A percentile compares a stretch with the other conserved stretches of the same genome.
Evolutionary conservation across 2,113 vertebrate genomes (phyloP).

Genomic region (Furnarius figulus): DNA sequence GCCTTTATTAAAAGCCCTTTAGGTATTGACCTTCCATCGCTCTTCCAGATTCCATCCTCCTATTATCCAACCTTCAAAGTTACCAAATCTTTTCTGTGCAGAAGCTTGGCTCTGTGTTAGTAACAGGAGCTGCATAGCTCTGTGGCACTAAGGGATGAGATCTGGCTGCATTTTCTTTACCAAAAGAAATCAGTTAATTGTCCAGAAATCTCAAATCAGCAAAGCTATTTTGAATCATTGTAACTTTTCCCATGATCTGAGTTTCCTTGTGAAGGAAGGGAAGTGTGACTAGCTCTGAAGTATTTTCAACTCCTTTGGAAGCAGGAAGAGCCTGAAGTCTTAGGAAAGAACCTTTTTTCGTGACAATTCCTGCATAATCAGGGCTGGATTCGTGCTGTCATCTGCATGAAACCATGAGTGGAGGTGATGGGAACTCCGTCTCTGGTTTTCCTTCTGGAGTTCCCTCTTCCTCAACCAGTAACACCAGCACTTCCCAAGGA

Average conservation of each 20-base stretch:
- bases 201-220: background rate
- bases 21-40: background rate
- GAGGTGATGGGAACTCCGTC: background rate
- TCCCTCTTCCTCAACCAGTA: background rate
- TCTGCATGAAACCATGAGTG: accelerated
- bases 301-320: background rate
- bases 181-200: background rate
- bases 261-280: background rate
- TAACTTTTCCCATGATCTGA: background rate
- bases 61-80: background rate
- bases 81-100: background rate
- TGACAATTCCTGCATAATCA: background rate
- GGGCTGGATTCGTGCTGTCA: background rate
- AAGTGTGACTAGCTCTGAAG: background rate
- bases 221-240: background rate
- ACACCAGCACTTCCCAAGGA: background rate
- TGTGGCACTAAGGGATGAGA: background rate
- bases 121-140: background rate
- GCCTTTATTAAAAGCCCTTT: background rate
- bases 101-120: background rate
- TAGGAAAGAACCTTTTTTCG: background rate
- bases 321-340: conserved; percentile 15
- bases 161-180: background rate
- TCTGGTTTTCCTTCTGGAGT: background rate
- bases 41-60: background rate